Evolutionary conservation across 2,797 vertebrate genomes (phyloP), one percentile per base, ranked within the genome.

Genomic region (Taenioides sp.): DNA sequence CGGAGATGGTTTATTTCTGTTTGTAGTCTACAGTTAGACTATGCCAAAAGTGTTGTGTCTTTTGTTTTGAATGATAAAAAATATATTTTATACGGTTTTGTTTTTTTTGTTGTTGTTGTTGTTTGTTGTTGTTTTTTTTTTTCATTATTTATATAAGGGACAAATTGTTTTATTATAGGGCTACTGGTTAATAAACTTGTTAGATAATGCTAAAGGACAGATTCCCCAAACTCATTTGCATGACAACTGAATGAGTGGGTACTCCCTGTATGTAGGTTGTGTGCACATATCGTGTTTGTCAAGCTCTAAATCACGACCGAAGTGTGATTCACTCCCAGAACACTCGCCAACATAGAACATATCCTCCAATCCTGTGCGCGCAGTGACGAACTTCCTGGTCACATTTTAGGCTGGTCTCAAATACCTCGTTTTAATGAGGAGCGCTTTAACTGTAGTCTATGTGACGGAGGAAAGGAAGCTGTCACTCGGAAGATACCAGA

Each of bases 321-420:
- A 73, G 67, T 69, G 74, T 83, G 83, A 89, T 80, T 88, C 79
- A 84, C 71, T 27, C 17, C 16, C 61, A 49, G 37, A 57, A 47
- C 20, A 71, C 62, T 61, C 60, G 66, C 63, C 72, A 81, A 11
- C 40, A 34, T 75, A 79, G 74, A 59, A 59, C 57, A 59, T 14
- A 74, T 72, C 27, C 78, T 69, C 85, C 88, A 84, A 77, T 89
- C 80, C 1, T 68, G 78, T 77, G 71, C 31, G 58, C 58, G 49
- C 69, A n/a, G 86, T 91, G 91, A 92, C 91, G 89, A 89, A 86
- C 90, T 92, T 94, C 93, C 93, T 92, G 89, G 81, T 86, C 79
- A 79, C 80, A 81, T 84, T 84, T 79, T 70, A 70, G 61, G 54
- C 70, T 67, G 63, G 74, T 83, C 84, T 67, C 70, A 61, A 58